Conservation (phyloP, 1,140 invertebrate genomes). For the Caenorhabditis brenneri region DNA sequence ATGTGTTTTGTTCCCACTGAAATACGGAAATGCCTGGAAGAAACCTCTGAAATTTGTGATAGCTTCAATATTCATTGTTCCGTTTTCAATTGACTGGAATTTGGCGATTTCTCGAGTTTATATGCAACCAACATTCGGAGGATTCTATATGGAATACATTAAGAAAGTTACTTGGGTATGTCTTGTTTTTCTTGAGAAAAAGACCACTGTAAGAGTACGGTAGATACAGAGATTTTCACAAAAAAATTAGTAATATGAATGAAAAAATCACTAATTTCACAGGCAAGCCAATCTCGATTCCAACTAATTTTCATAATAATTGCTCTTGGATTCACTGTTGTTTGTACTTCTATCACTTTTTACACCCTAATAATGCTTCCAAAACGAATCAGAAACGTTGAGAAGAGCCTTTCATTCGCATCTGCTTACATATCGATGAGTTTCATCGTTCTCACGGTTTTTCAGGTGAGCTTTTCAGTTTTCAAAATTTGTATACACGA, state of each 20-base stretch:
- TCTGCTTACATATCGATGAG: neutral
- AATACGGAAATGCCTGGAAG: neutral
- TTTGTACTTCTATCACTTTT: neutral
- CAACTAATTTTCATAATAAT: neutral
- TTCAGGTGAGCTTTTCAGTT: neutral
- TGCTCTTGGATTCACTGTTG: neutral
- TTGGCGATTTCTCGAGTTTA: neutral
- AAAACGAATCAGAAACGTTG: neutral
- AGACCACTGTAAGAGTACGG: too few relatives aligned
- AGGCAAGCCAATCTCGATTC: neutral
- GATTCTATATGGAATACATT: neutral
- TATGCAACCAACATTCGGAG: neutral
- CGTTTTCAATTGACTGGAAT: neutral
- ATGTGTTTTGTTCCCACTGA: neutral
- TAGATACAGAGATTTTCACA: too few relatives aligned
- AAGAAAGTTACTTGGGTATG: neutral
- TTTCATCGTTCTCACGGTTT: neutral
- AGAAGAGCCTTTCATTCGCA: neutral
- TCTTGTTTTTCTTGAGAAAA: neutral
- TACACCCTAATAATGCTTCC: neutral
- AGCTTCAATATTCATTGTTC: neutral
- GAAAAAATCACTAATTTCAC: neutral
- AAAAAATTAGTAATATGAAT: too few relatives aligned
- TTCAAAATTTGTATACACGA: too few relatives aligned
- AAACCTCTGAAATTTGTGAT: neutral